phyloP scores from a whole-genome alignment of 2,113 vertebrate genomes.

The Pelusios castaneus region DNA sequence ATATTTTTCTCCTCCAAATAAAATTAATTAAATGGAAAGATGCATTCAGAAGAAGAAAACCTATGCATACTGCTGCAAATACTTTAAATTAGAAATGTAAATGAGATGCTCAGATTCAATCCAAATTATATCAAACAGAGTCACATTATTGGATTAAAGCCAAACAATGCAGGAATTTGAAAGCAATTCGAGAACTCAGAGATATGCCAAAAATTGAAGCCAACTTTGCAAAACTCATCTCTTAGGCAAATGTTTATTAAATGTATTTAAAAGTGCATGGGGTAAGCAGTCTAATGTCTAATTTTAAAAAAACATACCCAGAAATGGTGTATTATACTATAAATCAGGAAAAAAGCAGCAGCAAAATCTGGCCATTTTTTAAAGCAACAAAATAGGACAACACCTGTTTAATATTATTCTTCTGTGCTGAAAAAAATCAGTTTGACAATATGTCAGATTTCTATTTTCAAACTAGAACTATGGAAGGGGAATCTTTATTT shows the following conservation, averaged over 20 bases:
- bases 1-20: neutral
- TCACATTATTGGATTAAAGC: neutral
- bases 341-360: neutral
- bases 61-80: neutral
- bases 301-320: neutral
- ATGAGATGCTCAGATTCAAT: neutral
- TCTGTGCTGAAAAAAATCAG: neutral
- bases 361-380: neutral
- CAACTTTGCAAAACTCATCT: neutral
- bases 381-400: neutral
- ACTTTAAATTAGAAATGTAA: conserved; percentile 33
- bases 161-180: neutral
- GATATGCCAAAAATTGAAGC: neutral
- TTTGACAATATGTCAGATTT: neutral
- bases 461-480: neutral
- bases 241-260: neutral
- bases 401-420: neutral
- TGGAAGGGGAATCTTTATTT: fast-evolving
- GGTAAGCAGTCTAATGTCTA: neutral
- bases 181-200: conserved; percentile 16
- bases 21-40: neutral
- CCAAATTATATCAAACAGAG: neutral
- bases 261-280: neutral
- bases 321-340: neutral
- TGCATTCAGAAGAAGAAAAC: neutral